Evolutionary conservation across 2,113 vertebrate species (phyloP), one percentile per base, ranked within the genome.

Genomic region (Tragelaphus scriptus): DNA sequence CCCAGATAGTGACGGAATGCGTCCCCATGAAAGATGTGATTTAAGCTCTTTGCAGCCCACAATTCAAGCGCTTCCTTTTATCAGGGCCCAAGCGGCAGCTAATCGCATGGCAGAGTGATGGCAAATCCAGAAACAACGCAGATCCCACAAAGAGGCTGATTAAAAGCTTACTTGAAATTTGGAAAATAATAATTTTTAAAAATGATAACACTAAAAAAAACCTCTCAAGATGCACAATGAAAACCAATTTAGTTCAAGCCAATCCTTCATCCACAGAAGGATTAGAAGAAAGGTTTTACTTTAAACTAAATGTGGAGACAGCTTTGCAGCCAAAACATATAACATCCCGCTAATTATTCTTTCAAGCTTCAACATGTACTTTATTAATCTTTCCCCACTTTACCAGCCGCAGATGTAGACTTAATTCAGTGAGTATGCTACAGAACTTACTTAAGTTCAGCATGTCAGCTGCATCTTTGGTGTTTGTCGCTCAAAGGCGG

Each of bases 81-180:
- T 96, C 96, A 51, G 86, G 96, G 93, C 96, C 95, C 98, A 89
- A 97, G 95, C 28, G 8, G 96, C 81, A 97, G 95, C 96, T 98
- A 98, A 98, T 97, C 89, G 9, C 95, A 71, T 96, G 94, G 97
- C 1, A 0, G 32, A 94, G 26, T 14, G 82, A 91, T 91, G 93
- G 91, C 98, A 97, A 98, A 98, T 94, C 92, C 97, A 97, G 98
- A 98, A 99, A 97, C 97, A 92, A 98, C 87, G 47, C 94, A 98
- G 98, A 98, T 98, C 94, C 96, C 91, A 96, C 82, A 98, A 98
- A 97, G 85, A 98, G 84, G 95, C 98, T 98, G 95, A 98, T 96
- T 96, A 98, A 97, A 98, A 98, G 95, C 97, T 97, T 97, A 94
- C 93, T 97, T 84, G 94, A 98, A 98, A 98, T 97, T 97, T 97